Evolutionary conservation across 2,888 invertebrate species (phyloP).

Genomic region (Coenonympha arcania): DNA sequence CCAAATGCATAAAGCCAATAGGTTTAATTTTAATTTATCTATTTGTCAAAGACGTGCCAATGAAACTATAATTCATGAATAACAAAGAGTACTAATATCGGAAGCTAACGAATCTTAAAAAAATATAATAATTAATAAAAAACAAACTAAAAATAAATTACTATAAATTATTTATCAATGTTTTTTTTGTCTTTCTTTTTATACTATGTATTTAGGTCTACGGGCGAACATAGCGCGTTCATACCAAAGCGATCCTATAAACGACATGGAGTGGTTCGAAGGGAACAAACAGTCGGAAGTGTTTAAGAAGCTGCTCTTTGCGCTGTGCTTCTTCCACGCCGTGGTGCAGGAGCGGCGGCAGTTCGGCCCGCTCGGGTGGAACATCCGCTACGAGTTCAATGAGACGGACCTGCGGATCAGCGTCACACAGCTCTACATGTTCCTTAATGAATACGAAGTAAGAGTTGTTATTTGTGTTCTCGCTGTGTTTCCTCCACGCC

Average conservation of each 20-base stretch:
- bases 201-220: conserved; percentile 54
- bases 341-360: conserved; percentile 91
- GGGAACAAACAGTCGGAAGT: conserved; percentile 81
- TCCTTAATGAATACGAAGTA: conserved; percentile 84
- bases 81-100: no score
- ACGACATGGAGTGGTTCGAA: conserved; percentile 90
- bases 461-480: conserved; percentile 77
- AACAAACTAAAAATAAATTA: no score
- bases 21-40: no score
- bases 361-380: conserved; percentile 96
- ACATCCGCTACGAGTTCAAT: conserved; percentile 95
- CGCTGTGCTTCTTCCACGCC: conserved; percentile 95
- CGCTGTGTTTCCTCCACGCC: conserved; percentile 95
- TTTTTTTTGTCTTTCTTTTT: no score
- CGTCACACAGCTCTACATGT: conserved; percentile 89
- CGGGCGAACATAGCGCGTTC: conserved; percentile 89
- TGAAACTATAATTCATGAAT: no score
- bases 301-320: conserved; percentile 90
- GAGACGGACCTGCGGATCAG: conserved; percentile 95
- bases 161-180: no score
- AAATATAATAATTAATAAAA: no score
- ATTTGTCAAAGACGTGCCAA: no score
- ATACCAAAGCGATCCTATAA: conserved; percentile 89
- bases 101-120: no score
- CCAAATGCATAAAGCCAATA: no score